Percentiles rank a stretch among this genome's conserved stretches.
These are phyloP conservation scores for Strix aluco DNA, from an alignment of 2,113 vertebrate species.

Conservation along the genomic window DNA sequence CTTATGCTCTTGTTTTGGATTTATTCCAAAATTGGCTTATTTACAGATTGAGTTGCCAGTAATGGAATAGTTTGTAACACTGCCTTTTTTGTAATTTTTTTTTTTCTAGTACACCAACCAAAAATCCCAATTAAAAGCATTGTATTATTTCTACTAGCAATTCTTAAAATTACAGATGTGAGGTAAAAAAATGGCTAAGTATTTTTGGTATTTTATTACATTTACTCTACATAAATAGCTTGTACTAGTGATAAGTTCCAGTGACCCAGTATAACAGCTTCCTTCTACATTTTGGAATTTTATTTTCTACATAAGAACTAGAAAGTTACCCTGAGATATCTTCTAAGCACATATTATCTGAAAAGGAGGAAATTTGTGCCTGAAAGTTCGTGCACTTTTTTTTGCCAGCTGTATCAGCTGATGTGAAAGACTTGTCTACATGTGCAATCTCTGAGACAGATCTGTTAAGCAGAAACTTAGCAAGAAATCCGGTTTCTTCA, in stretches of 20 bases:
- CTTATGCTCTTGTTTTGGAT: constrained; percentile 68
- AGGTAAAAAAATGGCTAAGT: neutral
- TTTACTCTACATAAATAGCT: neutral
- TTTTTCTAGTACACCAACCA: neutral
- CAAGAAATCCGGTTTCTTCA: neutral
- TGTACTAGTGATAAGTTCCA: neutral
- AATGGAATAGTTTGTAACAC: constrained; percentile 35
- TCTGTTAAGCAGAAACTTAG: neutral
- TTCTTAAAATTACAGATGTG: neutral
- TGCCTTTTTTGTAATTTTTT: constrained; percentile 36
- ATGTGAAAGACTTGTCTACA: neutral
- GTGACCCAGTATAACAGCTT: neutral
- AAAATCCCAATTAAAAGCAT: constrained; percentile 25
- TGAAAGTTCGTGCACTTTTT: neutral
- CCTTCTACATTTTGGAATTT: neutral
- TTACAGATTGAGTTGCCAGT: constrained; percentile 67
- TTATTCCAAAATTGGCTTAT: constrained; percentile 71
- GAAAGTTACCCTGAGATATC: neutral
- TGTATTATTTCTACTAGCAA: neutral
- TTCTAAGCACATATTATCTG: neutral
- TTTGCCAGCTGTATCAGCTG: neutral
- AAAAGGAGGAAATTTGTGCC: neutral
- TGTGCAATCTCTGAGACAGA: neutral
- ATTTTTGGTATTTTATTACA: neutral
- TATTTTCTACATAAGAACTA: neutral